Conservation (phyloP, 2,888 invertebrate genomes). For the Parelbella ahira region DNA sequence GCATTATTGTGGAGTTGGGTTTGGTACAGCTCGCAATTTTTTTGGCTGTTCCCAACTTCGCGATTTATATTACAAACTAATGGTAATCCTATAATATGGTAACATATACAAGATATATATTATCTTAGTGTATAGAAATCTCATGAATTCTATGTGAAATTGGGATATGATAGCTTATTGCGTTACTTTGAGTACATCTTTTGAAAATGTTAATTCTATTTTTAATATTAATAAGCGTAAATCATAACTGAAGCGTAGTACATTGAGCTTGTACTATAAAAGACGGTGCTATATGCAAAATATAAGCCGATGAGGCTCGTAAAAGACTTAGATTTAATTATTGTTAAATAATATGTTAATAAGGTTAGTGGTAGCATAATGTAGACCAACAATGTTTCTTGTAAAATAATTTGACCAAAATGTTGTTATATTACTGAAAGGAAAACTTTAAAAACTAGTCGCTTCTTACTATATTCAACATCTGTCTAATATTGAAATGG, state of each 20-base stretch:
- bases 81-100: too few species aligned
- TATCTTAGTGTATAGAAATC: too few species aligned
- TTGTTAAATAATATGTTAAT: conserved; percentile 12
- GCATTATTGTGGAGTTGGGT: too few species aligned
- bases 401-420: conserved; percentile 15
- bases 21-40: too few species aligned
- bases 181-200: too few species aligned
- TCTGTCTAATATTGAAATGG: neutral
- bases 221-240: conserved; percentile 6
- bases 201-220: too few species aligned
- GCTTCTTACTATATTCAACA: conserved; percentile 5
- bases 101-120: too few species aligned
- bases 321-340: conserved; percentile 19
- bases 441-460: conserved; percentile 9
- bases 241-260: conserved; percentile 13
- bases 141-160: too few species aligned
- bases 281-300: conserved; percentile 24
- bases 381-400: conserved; percentile 19
- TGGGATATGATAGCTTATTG: too few species aligned
- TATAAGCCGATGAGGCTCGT: conserved; percentile 22
- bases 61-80: too few species aligned
- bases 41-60: too few species aligned
- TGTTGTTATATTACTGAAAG: conserved; percentile 11
- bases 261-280: conserved; percentile 23
- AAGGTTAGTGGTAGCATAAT: conserved; percentile 21